Evolutionary conservation across 2,888 invertebrate species (phyloP).

Genomic region (Chromoteleia sp.): DNA sequence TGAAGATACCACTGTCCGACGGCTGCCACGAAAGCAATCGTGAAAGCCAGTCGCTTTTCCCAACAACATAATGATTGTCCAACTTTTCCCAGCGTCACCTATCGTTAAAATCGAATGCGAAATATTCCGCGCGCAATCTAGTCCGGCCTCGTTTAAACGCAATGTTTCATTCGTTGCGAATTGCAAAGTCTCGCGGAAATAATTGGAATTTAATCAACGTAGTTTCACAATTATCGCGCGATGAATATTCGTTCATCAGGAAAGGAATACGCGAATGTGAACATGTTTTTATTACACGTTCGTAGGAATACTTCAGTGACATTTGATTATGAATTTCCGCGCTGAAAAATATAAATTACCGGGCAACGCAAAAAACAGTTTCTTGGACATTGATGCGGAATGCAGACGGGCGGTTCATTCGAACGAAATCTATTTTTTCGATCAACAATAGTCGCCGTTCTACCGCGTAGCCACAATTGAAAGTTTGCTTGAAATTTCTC

Average conservation of each 20-base stretch:
- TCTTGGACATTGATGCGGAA: slow-evolving; percentile 9
- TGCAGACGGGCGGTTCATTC: background rate
- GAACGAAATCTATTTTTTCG: slow-evolving; percentile 27
- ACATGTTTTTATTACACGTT: slow-evolving; percentile 7
- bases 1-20: slow-evolving; percentile 11
- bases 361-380: background rate
- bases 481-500: slow-evolving; percentile 47
- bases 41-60: slow-evolving; percentile 22
- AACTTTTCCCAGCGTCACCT: slow-evolving; percentile 30
- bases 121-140: slow-evolving; percentile 23
- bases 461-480: slow-evolving; percentile 38
- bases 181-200: slow-evolving; percentile 27
- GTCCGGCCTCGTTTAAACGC: slow-evolving; percentile 15
- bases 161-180: slow-evolving; percentile 30
- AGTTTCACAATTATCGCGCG: slow-evolving; percentile 6
- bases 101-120: slow-evolving; percentile 32
- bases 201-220: slow-evolving; percentile 39
- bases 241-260: background rate
- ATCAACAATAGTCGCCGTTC: slow-evolving; percentile 41
- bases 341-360: no score
- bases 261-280: background rate
- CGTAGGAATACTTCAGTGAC: slow-evolving; percentile 6
- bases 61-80: slow-evolving; percentile 35
- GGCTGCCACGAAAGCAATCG: slow-evolving; percentile 49
- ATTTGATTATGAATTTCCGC: background rate